Conservation (phyloP, 2,888 invertebrate genomes). For the Bembecia ichneumoniformis region DNA sequence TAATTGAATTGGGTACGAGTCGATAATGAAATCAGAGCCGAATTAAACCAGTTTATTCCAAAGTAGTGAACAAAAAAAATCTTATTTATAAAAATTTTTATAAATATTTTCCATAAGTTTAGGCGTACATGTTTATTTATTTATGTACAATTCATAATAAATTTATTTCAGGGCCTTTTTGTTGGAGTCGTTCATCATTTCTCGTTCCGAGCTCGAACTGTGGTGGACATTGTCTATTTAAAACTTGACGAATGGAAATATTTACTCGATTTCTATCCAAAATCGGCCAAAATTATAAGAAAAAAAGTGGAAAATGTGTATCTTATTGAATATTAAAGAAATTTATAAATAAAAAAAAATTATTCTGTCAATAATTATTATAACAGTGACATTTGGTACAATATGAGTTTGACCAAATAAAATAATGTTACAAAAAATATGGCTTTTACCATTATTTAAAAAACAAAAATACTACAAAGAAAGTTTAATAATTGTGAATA, state of each 20-base stretch:
- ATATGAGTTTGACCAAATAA: no score
- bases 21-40: no score
- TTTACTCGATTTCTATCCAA: constrained; percentile 57
- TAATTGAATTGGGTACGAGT: no score
- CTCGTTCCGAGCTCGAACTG: constrained; percentile 66
- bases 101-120: not conserved
- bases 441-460: not conserved
- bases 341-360: no score
- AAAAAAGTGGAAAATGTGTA: constrained; percentile 61
- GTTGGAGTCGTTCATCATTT: constrained; percentile 68
- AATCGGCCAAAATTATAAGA: constrained; percentile 49
- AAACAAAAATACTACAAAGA: constrained; percentile 4
- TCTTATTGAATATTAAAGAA: constrained; percentile 14
- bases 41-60: no score
- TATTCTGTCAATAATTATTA: no score
- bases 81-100: no score
- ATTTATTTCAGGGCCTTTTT: constrained; percentile 60
- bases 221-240: constrained; percentile 64
- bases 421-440: no score
- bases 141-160: constrained; percentile 1
- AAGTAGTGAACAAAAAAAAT: no score
- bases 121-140: not conserved
- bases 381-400: no score
- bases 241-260: constrained; percentile 67
- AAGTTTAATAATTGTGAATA: constrained; percentile 1